Evolutionary conservation across 1,140 invertebrate species (phyloP).

Genomic region (Cherax quadricarinatus): DNA sequence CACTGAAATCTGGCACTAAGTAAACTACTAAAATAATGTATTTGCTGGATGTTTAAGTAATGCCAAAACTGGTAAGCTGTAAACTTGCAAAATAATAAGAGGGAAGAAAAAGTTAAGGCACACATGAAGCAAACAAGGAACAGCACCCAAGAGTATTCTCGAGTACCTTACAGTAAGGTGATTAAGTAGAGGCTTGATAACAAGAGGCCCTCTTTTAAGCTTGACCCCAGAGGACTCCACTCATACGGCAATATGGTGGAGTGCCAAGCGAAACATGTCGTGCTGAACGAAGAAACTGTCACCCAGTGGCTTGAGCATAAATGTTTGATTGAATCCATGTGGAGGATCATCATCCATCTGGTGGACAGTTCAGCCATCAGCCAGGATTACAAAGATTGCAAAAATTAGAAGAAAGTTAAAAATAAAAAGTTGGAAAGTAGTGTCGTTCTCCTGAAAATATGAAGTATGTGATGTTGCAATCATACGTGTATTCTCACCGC

Average conservation of each 20-base stretch:
- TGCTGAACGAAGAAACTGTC: constrained; percentile 93
- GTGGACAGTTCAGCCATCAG: neutral
- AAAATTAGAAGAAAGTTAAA: neutral
- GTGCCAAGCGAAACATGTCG: constrained; percentile 91
- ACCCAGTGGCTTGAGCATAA: constrained; percentile 91
- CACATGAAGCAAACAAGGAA: neutral
- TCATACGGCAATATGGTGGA: constrained; percentile 82
- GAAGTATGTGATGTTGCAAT: too few species aligned
- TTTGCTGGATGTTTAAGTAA: neutral
- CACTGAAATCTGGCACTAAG: too few species aligned
- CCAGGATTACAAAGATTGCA: neutral
- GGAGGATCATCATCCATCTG: constrained; percentile 94
- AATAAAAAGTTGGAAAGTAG: too few species aligned
- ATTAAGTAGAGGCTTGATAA: constrained; percentile 19
- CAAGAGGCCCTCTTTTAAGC: neutral
- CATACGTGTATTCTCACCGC: too few species aligned
- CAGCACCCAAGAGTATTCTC: neutral
- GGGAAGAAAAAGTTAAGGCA: neutral
- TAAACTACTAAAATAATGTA: too few species aligned
- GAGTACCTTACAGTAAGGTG: constrained; percentile 35
- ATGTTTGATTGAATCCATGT: constrained; percentile 93
- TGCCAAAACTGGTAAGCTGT: neutral
- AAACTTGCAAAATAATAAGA: neutral
- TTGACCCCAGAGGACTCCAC: constrained; percentile 13
- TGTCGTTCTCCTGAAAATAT: too few species aligned